A percentile compares a stretch with the other conserved stretches of the same genome.
These are phyloP conservation scores for Prionace glauca DNA, from an alignment of 2,797 vertebrate species.

Conservation along the genomic window DNA sequence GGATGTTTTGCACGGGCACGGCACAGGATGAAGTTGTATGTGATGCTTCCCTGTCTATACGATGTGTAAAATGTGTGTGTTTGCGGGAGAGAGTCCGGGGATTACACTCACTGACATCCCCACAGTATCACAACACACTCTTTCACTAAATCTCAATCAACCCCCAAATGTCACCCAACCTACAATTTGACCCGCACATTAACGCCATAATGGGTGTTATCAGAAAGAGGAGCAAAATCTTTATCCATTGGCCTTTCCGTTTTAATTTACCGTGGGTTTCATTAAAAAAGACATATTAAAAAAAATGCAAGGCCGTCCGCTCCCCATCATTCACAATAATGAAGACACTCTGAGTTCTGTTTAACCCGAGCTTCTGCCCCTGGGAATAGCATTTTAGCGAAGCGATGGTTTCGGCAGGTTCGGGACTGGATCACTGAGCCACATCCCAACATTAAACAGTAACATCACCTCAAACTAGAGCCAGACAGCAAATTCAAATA, in stretches of 20 bases:
- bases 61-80: background rate
- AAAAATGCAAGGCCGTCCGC: background rate
- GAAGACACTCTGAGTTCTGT: background rate
- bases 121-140: background rate
- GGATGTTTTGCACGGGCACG: background rate
- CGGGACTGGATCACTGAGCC: background rate
- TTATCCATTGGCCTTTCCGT: background rate
- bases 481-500: too few relatives aligned
- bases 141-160: background rate
- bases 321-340: background rate
- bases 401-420: background rate
- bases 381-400: background rate
- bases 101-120: too few relatives aligned
- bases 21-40: background rate
- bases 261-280: background rate
- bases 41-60: background rate
- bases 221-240: background rate
- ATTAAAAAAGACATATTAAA: background rate
- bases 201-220: background rate
- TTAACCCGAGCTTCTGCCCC: background rate
- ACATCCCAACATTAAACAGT: background rate
- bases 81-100: background rate
- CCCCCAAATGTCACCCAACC: background rate
- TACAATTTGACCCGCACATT: too few relatives aligned
- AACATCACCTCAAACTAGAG: background rate